These are phyloP conservation scores for Aplysia californica DNA, from an alignment of 1,140 invertebrate species.

Conservation along the genomic window DNA sequence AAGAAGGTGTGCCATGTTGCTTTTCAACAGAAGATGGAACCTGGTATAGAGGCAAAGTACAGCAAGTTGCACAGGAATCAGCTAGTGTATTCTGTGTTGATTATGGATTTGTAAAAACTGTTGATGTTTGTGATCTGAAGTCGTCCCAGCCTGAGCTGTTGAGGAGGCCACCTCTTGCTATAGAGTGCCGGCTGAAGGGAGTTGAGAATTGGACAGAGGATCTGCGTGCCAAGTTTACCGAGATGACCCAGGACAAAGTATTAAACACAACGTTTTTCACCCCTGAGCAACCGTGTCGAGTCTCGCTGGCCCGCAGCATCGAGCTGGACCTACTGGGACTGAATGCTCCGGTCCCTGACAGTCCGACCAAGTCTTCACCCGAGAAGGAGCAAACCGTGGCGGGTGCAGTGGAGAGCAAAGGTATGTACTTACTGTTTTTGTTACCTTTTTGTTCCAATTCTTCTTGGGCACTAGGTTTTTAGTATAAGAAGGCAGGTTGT, in stretches of 20 bases:
- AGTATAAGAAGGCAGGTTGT: too few relatives aligned
- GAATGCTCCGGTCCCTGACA: conserved; percentile 14
- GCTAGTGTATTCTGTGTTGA: conserved; percentile 77
- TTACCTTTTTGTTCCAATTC: conserved; percentile 38
- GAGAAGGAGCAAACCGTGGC: too few relatives aligned
- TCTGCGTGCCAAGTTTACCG: conserved; percentile 40
- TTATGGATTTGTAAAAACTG: conserved; percentile 80
- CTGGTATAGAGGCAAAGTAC: conserved; percentile 79
- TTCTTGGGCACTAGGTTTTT: conserved; percentile 21
- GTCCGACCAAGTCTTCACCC: conserved; percentile 33
- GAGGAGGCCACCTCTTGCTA: conserved; percentile 40
- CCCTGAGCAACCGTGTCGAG: conserved; percentile 32
- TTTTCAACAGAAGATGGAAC: conserved; percentile 77
- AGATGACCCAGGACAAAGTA: conserved; percentile 47
- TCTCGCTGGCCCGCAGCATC: conserved; percentile 37
- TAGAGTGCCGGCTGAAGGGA: conserved; percentile 45
- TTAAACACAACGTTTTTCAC: conserved; percentile 46
- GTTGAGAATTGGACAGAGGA: conserved; percentile 48
- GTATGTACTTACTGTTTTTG: too few relatives aligned
- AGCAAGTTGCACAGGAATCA: conserved; percentile 49
- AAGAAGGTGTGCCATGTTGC: conserved; percentile 74
- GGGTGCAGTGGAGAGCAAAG: too few relatives aligned
- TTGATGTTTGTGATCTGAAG: conserved; percentile 6
- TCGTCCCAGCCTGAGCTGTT: conserved; percentile 36
- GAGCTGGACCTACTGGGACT: conserved; percentile 33